Evolutionary conservation across 2,797 vertebrate genomes (phyloP).

Genomic region (Crenuchus spilurus): DNA sequence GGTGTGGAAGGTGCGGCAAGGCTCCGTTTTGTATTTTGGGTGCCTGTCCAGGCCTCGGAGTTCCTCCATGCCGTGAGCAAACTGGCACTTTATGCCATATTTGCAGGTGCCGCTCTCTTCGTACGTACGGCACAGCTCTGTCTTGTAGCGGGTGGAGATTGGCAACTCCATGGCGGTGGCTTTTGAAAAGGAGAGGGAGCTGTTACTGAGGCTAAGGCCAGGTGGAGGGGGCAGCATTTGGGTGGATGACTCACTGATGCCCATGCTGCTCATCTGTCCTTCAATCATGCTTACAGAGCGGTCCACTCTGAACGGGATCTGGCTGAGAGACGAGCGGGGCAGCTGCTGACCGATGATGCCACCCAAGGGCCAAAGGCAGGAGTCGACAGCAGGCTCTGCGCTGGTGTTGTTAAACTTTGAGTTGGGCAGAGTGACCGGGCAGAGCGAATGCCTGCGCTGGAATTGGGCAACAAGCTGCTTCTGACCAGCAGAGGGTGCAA

Average conservation of each 20-base stretch:
- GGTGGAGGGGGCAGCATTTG: slow-evolving; percentile 61
- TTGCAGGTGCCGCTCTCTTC: slow-evolving; percentile 82
- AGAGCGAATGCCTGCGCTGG: slow-evolving; percentile 77
- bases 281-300: slow-evolving; percentile 85
- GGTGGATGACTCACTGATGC: slow-evolving; percentile 40
- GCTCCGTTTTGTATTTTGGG: slow-evolving; percentile 85
- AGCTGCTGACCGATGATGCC: slow-evolving; percentile 63
- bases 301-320: slow-evolving; percentile 82
- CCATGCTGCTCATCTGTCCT: slow-evolving; percentile 53
- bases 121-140: slow-evolving; percentile 82
- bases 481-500: slow-evolving; percentile 29
- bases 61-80: slow-evolving; percentile 81
- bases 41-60: slow-evolving; percentile 78
- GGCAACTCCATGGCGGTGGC: slow-evolving; percentile 43
- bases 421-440: slow-evolving; percentile 79
- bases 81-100: slow-evolving; percentile 84
- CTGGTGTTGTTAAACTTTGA: slow-evolving; percentile 76
- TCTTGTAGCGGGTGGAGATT: slow-evolving; percentile 83
- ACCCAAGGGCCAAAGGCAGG: slow-evolving; percentile 60
- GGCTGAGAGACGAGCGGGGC: slow-evolving; percentile 70
- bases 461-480: slow-evolving; percentile 69
- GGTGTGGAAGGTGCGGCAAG: slow-evolving; percentile 84
- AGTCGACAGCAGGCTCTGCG: slow-evolving; percentile 56
- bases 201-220: slow-evolving; percentile 63
- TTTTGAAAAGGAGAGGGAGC: slow-evolving; percentile 61